Evolutionary conservation across 2,888 invertebrate genomes (phyloP), one percentile per base, ranked within the genome.

Genomic region (Tiliacea citrago): DNA sequence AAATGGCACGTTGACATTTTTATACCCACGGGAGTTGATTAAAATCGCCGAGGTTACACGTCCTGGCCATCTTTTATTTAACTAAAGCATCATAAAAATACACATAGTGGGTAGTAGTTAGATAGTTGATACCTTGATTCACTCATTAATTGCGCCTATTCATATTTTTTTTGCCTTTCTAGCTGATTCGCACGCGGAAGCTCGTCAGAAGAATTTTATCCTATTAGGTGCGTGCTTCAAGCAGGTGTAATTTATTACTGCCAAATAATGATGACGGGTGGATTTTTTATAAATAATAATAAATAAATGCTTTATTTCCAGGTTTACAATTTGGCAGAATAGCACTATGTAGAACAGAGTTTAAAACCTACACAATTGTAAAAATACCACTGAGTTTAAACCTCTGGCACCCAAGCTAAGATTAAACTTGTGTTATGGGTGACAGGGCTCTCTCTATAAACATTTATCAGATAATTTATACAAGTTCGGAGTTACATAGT

Each of bases 1-100:
- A 76, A 76, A 82, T 78, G 73, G 60, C 55, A 63, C 65, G 83
- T 49, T 82, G 81, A 88, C 87, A 84, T 87, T 83, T 88, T 89
- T 85, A 88, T 79, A 39, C 61, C 53, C 81, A 78, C 67, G 66
- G 68, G 61, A 62, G 68, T 82, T 75, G 80, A 84, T 84, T 82
- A 82, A 73, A 84, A 71, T 49, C 42, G 58, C 39, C 29, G 61
- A 74, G 62, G 68, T 42, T 57, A 62, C 63, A 39, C 42, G 57
- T 75, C 53, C 63, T 58, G 66, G 51, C 55, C 62, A 55, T 63
- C 18, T 68, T 65, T 74, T 42, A 71, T 53, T 57, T 65, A 42
- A 8, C 9, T 42, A 39, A 72, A 55, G 60, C n/a, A n/a, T 61
- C n/a, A 78, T 69, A 86, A 86, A 76, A 83, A 47, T 16, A 47